Conservation (phyloP, 2,888 invertebrate genomes). For the Zeuzera pyrina region DNA sequence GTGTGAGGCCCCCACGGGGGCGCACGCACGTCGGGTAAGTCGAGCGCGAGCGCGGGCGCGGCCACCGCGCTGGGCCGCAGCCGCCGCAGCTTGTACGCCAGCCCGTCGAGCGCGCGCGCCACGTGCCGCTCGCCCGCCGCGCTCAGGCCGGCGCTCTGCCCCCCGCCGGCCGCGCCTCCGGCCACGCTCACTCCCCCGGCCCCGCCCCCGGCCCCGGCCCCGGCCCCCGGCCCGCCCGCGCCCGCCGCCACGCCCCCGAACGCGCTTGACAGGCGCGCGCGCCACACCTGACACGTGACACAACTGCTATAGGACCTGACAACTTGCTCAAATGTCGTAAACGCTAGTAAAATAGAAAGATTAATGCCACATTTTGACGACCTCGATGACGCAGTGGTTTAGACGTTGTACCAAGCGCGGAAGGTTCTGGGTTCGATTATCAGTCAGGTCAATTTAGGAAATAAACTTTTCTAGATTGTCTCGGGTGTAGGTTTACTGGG, state of each 20-base stretch:
- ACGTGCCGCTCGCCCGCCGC: conserved; percentile 37
- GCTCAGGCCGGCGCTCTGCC: conserved; percentile 16
- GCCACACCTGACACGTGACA: conserved; percentile 4
- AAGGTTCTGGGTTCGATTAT: too few species aligned
- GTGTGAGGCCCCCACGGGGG: too few species aligned
- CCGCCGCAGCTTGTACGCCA: conserved; percentile 90
- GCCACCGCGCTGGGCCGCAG: conserved; percentile 91
- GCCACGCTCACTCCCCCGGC: conserved; percentile 14
- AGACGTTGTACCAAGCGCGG: too few species aligned
- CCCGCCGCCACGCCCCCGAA: conserved; percentile 41
- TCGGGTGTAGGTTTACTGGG: too few species aligned
- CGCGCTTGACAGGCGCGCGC: conserved; percentile 3
- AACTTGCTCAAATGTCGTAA: too few species aligned
- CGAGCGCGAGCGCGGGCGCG: conserved; percentile 85
- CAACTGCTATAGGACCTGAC: too few species aligned
- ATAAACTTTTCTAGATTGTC: too few species aligned
- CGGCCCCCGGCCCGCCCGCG: conserved; percentile 68
- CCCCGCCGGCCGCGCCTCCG: conserved; percentile 11
- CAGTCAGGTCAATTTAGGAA: too few species aligned
- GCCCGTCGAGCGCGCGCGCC: conserved; percentile 76
- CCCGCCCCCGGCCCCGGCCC: too few species aligned
- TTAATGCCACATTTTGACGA: too few species aligned
- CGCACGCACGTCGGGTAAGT: conserved; percentile 86
- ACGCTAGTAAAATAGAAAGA: too few species aligned
- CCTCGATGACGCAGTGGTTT: too few species aligned